A percentile compares a stretch with the other conserved stretches of the same genome.
phyloP scores from a whole-genome alignment of 1,140 invertebrate species.

The Bombus soroeensis region DNA sequence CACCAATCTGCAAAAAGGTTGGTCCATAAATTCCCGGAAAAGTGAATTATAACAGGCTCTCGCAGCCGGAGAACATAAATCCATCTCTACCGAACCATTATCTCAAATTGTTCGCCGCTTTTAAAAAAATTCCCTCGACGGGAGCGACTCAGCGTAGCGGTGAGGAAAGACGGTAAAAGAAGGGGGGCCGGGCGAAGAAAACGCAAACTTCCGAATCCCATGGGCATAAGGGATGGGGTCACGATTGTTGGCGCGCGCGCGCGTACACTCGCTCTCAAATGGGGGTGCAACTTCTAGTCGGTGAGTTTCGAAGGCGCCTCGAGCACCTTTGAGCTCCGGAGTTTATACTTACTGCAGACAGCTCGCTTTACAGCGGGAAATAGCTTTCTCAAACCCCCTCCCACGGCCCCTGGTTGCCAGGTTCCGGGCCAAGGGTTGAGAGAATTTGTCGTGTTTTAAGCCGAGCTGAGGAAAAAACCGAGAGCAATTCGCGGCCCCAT shows the following conservation, averaged over 20 bases:
- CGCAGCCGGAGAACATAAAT: not conserved
- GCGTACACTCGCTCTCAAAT: not conserved
- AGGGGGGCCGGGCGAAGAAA: not conserved
- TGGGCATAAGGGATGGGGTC: not conserved
- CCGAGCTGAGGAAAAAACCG: not conserved
- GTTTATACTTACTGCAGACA: constrained; percentile 26
- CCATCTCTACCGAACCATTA: not conserved
- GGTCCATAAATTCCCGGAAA: not conserved
- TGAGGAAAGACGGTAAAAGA: not conserved
- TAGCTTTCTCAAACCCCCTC: not conserved
- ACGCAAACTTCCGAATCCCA: constrained; percentile 28
- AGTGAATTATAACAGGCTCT: not conserved
- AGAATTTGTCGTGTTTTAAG: constrained; percentile 38
- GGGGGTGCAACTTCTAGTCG: constrained; percentile 11
- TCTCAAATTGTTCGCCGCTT: not conserved
- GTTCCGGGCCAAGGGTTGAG: not conserved
- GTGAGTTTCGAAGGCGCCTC: constrained; percentile 22
- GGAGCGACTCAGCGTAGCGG: no score
- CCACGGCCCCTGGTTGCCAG: no score
- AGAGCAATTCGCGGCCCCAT: not conserved
- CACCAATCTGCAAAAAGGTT: not conserved
- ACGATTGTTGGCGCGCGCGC: not conserved
- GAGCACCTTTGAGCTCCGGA: not conserved
- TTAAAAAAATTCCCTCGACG: not conserved
- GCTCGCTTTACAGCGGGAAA: constrained; percentile 25